phyloP scores from a whole-genome alignment of 1,140 invertebrate genomes.

The Pseudomyrmex cubaensis region DNA sequence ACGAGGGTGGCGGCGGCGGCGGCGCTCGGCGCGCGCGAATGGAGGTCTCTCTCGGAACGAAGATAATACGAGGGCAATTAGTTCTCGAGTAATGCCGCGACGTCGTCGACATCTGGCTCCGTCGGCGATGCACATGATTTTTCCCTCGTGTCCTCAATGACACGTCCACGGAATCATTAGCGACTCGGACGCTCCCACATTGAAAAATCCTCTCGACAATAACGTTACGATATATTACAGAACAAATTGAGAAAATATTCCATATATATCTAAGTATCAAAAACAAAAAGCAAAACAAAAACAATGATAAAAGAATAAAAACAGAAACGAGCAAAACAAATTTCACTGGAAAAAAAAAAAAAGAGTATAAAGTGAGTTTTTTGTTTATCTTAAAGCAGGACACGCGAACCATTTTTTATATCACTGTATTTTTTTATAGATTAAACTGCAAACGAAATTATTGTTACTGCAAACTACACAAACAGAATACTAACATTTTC shows the following conservation, averaged over 20 bases:
- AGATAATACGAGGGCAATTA: slow-evolving; percentile 74
- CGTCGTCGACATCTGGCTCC: slow-evolving; percentile 70
- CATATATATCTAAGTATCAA: too few relatives aligned
- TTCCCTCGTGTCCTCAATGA: slow-evolving; percentile 54
- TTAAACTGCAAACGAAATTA: too few relatives aligned
- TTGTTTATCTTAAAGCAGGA: too few relatives aligned
- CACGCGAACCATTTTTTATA: too few relatives aligned
- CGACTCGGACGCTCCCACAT: neutral
- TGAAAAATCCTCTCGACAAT: neutral
- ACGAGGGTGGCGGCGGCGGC: slow-evolving; percentile 47
- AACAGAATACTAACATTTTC: too few relatives aligned
- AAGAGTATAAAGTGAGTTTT: too few relatives aligned
- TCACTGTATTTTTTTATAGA: too few relatives aligned
- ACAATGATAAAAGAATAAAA: neutral
- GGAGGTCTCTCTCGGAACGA: slow-evolving; percentile 41
- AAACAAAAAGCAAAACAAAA: neutral
- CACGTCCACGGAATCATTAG: neutral
- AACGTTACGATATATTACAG: neutral
- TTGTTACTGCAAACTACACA: too few relatives aligned
- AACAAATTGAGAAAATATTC: too few relatives aligned
- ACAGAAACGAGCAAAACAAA: neutral
- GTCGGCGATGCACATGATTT: slow-evolving; percentile 63
- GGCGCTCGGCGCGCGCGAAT: slow-evolving; percentile 4
- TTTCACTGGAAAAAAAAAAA: too few relatives aligned
- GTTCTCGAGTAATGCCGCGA: slow-evolving; percentile 72